These are phyloP conservation scores for Miichthys miiuy DNA, from an alignment of 2,797 vertebrate species.

Conservation along the genomic window DNA sequence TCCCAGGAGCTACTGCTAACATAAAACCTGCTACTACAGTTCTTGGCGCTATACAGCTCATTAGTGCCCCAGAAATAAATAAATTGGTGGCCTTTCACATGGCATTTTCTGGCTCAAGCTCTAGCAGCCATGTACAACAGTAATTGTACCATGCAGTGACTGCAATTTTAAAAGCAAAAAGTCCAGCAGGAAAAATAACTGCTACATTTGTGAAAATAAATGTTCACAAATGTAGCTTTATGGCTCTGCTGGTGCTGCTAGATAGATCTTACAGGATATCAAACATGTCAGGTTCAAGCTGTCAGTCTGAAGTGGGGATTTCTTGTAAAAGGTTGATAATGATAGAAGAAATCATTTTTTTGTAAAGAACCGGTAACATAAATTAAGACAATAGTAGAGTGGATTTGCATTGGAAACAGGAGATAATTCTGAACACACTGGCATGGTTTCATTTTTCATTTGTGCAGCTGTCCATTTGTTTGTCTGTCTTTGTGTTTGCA, in stretches of 20 bases:
- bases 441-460: conserved; percentile 43
- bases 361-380: background rate
- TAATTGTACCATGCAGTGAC: background rate
- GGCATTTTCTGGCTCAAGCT: conserved; percentile 10
- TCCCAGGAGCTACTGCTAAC: background rate
- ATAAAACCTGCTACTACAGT: conserved; percentile 5
- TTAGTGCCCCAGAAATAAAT: background rate
- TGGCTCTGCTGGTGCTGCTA: background rate
- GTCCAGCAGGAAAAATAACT: conserved; percentile 7
- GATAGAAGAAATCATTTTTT: background rate
- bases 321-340: background rate
- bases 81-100: background rate
- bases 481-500: conserved; percentile 74
- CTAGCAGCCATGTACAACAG: background rate
- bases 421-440: conserved; percentile 33
- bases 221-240: background rate
- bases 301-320: background rate
- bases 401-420: conserved; percentile 23
- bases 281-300: background rate
- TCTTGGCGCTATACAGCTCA: background rate
- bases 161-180: conserved; percentile 3
- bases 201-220: no score
- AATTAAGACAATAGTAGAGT: conserved; percentile 12
- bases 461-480: conserved; percentile 60
- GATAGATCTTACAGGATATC: conserved; percentile 1